These are phyloP conservation scores for Rhagoletis zephyria DNA, from an alignment of 1,140 invertebrate species.

Conservation along the genomic window DNA sequence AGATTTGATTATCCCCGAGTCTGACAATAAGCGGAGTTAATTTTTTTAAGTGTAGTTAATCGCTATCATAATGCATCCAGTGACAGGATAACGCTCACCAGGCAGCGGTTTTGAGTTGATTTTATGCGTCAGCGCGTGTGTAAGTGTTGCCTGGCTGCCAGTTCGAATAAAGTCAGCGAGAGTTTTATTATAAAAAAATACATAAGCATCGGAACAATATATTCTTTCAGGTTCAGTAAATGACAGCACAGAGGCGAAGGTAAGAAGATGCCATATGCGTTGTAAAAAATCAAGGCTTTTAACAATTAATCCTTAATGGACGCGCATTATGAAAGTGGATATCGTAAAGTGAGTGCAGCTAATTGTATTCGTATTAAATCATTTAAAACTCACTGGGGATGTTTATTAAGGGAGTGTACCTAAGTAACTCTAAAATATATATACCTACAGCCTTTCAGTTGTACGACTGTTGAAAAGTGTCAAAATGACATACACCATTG, in stretches of 20 bases:
- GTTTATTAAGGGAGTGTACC: background rate
- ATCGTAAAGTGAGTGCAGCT: background rate
- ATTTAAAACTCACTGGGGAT: too few relatives aligned
- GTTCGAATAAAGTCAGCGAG: background rate
- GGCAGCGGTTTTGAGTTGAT: background rate
- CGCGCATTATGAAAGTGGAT: background rate
- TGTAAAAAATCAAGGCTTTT: background rate
- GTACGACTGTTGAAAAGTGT: background rate
- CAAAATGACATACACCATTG: background rate
- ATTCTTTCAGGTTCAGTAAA: background rate
- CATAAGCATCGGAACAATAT: background rate
- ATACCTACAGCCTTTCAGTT: background rate
- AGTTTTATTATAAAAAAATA: background rate
- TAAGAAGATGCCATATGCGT: background rate
- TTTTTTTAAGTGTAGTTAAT: too few relatives aligned
- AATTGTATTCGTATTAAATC: too few relatives aligned
- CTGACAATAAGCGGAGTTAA: too few relatives aligned
- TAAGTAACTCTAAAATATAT: background rate
- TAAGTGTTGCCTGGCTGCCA: constrained; percentile 1
- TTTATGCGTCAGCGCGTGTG: background rate
- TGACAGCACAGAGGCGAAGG: background rate
- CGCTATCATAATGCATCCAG: background rate
- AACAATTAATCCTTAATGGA: background rate
- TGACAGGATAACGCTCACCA: background rate
- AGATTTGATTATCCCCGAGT: too few relatives aligned